These are phyloP conservation scores for Aleiodes sp. DNA, from an alignment of 1,140 invertebrate species.

Conservation along the genomic window DNA sequence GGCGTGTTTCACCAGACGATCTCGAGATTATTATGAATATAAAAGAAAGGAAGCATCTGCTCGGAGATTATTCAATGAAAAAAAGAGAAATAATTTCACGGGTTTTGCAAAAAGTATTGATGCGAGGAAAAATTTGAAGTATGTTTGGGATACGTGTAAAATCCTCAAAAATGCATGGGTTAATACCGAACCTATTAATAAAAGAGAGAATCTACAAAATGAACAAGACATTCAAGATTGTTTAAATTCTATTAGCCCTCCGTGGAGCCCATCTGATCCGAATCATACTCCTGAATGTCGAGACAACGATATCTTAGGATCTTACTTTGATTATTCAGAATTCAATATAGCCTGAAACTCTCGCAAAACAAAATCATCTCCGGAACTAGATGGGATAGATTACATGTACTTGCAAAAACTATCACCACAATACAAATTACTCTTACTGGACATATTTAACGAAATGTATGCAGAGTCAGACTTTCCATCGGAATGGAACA, in stretches of 20 bases:
- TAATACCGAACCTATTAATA: not conserved
- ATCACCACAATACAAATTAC: not conserved
- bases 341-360: not conserved
- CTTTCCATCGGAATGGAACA: not conserved
- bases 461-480: not conserved
- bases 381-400: constrained; percentile 12
- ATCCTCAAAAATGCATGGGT: not conserved
- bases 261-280: not conserved
- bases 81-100: not conserved
- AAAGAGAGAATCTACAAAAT: not conserved
- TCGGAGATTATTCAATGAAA: not conserved
- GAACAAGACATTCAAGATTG: not conserved
- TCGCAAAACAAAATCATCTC: not conserved
- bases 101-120: not conserved
- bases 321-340: not conserved
- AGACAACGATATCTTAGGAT: not conserved
- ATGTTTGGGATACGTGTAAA: not conserved
- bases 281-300: not conserved
- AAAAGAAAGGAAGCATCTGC: not conserved
- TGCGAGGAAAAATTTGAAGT: not conserved
- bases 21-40: not conserved
- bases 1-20: not conserved
- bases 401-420: not conserved
- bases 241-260: not conserved
- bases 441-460: not conserved